A percentile compares a stretch with the other conserved stretches of the same genome.
phyloP scores from a whole-genome alignment of 2,888 invertebrate genomes.

The Yponomeuta sedellus region DNA sequence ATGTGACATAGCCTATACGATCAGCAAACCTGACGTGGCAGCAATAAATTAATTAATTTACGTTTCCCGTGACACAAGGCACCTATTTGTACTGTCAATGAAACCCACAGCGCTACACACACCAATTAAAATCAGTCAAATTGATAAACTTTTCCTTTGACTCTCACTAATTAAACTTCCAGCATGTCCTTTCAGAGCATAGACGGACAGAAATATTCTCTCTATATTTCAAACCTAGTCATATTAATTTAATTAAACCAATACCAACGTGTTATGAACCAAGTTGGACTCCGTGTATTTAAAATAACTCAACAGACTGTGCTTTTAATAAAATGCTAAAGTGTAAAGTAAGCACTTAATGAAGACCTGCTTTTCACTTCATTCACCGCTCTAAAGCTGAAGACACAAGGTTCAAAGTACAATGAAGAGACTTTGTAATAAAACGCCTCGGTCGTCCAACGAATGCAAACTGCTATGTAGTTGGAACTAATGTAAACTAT shows the following conservation, averaged over 20 bases:
- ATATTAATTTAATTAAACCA: neutral
- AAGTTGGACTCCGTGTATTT: neutral
- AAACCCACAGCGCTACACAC: too few relatives aligned
- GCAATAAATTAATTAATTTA: too few relatives aligned
- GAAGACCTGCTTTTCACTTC: neutral
- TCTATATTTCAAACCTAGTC: neutral
- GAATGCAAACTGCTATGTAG: constrained; percentile 4
- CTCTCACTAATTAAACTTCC: too few relatives aligned
- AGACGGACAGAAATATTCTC: neutral
- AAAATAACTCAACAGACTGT: neutral
- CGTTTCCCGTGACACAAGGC: too few relatives aligned
- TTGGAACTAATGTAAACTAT: constrained; percentile 4
- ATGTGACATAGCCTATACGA: too few relatives aligned
- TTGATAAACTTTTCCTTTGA: too few relatives aligned
- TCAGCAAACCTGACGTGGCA: too few relatives aligned
- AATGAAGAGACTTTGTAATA: neutral
- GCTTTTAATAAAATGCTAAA: neutral
- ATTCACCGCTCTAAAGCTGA: neutral
- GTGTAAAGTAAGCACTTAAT: neutral
- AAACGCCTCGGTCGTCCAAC: neutral
- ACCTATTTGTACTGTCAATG: too few relatives aligned
- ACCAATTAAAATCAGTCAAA: too few relatives aligned
- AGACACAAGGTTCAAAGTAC: neutral
- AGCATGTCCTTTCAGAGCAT: too few relatives aligned
- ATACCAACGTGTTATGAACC: neutral